Evolutionary conservation across 1,140 invertebrate genomes (phyloP), one percentile per base, ranked within the genome.

Genomic region (Pachypsylla venusta): DNA sequence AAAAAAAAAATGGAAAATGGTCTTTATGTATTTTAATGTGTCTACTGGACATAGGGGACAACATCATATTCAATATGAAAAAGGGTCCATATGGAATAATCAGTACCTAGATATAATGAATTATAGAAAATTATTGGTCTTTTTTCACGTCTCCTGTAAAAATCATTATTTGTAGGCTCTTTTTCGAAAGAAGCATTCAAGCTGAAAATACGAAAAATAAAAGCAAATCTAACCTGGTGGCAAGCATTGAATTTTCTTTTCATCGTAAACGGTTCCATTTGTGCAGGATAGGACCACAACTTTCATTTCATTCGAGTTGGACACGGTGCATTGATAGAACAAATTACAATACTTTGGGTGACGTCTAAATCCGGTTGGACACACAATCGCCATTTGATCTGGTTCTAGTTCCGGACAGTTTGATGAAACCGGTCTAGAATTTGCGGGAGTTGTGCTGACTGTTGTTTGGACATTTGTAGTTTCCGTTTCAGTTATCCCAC

Each of bases 311-410:
- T 81, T 79, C 28, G 71, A 79, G 20, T 79, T 72, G 55, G 78
- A 77, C 59, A 75, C 76, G 14, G 79, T 83, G 67, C 87, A 90
- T 69, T 90, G 86, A 65, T 90, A 90, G 71, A 89, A 87, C 40
- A 86, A 69, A 67, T 89, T 84, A 66, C 88, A 91, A 65, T 85
- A 81, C 68, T 87, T 84, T 0, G 87, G 85, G 76, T 91, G 86
- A 62, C 85, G 77, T 65, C 77, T 77, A 71, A 89, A 89, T 28
- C 85, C 85, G 28, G 84, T 85, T 14, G 86, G 86, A 67, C 87
- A 89, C 2, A 85, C 78, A 53, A 83, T 76, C 4, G 79, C 69
- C 58, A 81, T 74, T 71, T 89, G 85, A 59, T 84, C 80, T 4
- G 63, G 57, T 53, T 66, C 61, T 20, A 69, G 59, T 22, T 64